A percentile compares a stretch with the other conserved stretches of the same genome.
These are phyloP conservation scores for Psittacara wagleri DNA, from an alignment of 2,113 vertebrate genomes.

Conservation along the genomic window DNA sequence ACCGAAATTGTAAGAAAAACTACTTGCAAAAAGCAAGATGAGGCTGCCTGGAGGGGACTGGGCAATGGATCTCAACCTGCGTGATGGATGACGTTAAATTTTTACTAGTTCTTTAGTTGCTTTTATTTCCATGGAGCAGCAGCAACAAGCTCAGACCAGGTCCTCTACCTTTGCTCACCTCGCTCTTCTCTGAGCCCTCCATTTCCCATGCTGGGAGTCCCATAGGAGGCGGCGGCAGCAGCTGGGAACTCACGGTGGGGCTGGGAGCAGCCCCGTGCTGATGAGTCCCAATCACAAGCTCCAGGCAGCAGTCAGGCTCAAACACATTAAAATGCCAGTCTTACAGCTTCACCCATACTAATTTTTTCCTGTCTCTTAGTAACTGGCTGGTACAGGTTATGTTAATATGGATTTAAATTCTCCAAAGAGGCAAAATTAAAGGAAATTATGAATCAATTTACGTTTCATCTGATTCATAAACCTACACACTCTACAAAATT, in stretches of 20 bases:
- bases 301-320: fast-evolving
- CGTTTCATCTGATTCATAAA: slow-evolving; percentile 55
- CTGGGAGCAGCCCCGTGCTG: fast-evolving
- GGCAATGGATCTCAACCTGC: background rate
- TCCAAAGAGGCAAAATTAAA: slow-evolving; percentile 62
- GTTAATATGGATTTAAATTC: slow-evolving; percentile 48
- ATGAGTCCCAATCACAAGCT: background rate
- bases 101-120: background rate
- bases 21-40: background rate
- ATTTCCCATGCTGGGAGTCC: fast-evolving
- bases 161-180: background rate
- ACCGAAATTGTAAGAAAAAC: background rate
- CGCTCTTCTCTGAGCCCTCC: fast-evolving
- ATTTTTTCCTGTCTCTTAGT: slow-evolving; percentile 34
- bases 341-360: background rate
- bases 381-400: slow-evolving; percentile 35
- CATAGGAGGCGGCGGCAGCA: fast-evolving
- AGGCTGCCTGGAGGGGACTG: background rate
- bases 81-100: background rate
- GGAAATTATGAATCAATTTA: slow-evolving; percentile 65
- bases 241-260: fast-evolving
- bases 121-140: background rate
- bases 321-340: background rate
- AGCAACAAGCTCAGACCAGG: background rate
- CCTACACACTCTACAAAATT: slow-evolving; percentile 46